Base-by-base conservation (phyloP, 2,888 invertebrate genomes). In the Tuta absoluta region DNA sequence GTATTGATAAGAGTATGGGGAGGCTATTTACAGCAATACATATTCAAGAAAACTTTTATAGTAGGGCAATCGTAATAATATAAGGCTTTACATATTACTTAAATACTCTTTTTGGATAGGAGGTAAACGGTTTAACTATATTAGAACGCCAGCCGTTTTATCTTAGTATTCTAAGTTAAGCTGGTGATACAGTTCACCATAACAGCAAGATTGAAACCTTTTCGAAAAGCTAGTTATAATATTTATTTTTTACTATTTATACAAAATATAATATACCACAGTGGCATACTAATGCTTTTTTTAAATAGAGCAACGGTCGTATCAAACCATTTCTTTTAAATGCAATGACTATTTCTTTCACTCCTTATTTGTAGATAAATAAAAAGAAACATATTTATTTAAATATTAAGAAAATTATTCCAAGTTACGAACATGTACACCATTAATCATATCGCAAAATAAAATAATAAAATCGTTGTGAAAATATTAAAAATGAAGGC, bases 1-100 rank as follows among this genome's bases (percentile, higher is more conserved):
- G 33, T 33, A 33, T 33, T 33, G 4, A 33, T 3, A 1, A 33
- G 2, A 23, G 19, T 51, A 23, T 48, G 10, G 4, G 5, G 21
- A 24, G n/a, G 56, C 56, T 56, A 56, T 56, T n/a, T 56, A 56
- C 56, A 56, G 56, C 28, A 28, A 28, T 28, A 8, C 19, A 56
- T 23, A 28, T 28, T 56, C 14, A 2, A 24, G 14, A 23, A 19
- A 8, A 21, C 1, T n/a, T 19, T n/a, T 49, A 49, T 21, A 19
- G 5, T 19, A 23, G 23, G 19, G 21, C 17, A 51, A 11, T 23
- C 23, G 33, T 33, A 8, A 5, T 10, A 8, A 28, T 28, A 28
- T 28, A 28, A 28, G 28, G 28, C 28, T 28, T 2, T 28, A 28
- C 2, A 28, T 2, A 28, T 28, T 28, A 33, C 33, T 33, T 10